Conservation (phyloP, 2,797 vertebrate genomes). For the Aphelocoma californica region DNA sequence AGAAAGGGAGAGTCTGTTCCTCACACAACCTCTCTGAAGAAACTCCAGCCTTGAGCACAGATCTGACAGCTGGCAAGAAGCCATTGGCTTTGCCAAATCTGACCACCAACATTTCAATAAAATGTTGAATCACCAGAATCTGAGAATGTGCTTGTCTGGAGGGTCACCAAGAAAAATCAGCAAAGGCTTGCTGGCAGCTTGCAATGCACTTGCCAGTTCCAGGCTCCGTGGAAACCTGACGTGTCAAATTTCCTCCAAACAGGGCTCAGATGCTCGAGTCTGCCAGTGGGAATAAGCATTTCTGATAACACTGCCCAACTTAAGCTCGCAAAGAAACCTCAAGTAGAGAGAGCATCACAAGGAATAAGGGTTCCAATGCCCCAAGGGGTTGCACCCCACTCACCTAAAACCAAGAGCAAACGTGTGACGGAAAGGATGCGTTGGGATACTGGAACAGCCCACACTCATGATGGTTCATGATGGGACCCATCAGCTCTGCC, state of each 20-base stretch:
- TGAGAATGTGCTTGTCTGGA: not conserved
- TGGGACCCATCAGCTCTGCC: not conserved
- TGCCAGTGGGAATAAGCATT: not conserved
- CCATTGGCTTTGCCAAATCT: not conserved
- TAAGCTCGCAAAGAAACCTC: not conserved
- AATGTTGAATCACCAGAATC: not conserved
- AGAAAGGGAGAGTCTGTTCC: not conserved
- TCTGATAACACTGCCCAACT: not conserved
- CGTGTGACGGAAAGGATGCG: not conserved
- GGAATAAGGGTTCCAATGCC: not conserved
- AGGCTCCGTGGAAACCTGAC: not conserved
- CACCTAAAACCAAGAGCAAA: not conserved
- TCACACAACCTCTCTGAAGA: not conserved
- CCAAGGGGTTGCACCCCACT: not conserved
- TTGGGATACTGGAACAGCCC: not conserved
- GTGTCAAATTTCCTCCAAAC: not conserved
- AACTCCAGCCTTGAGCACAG: not conserved
- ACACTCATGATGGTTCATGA: not conserved
- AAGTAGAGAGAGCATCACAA: not conserved
- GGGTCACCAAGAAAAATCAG: not conserved
- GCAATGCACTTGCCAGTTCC: not conserved
- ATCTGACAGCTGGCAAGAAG: not conserved
- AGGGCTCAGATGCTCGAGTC: not conserved
- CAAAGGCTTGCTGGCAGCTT: not conserved
- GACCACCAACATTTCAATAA: not conserved